Evolutionary conservation across 2,888 invertebrate species (phyloP).

Genomic region (Microplitis deprimator): DNA sequence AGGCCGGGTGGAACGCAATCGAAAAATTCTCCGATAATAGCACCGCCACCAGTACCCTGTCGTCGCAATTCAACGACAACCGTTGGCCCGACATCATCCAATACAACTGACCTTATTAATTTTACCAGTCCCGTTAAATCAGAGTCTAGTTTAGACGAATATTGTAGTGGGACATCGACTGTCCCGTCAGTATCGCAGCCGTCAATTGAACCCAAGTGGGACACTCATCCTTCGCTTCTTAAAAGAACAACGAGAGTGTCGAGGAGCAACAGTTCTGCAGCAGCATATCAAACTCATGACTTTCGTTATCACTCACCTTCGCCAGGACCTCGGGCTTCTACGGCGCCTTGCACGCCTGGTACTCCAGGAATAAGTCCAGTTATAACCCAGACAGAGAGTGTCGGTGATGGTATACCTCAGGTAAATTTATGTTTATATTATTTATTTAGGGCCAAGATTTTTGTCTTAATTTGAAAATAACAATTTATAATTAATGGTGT

Average conservation of each 20-base stretch:
- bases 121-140: slow-evolving; percentile 69
- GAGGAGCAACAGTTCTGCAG: slow-evolving; percentile 67
- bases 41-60: slow-evolving; percentile 70
- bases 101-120: slow-evolving; percentile 66
- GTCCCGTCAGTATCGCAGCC: slow-evolving; percentile 63
- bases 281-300: slow-evolving; percentile 65
- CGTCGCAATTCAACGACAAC: slow-evolving; percentile 67
- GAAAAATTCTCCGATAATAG: slow-evolving; percentile 70
- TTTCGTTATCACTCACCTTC: slow-evolving; percentile 65
- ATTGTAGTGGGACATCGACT: slow-evolving; percentile 61
- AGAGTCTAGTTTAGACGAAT: slow-evolving; percentile 61
- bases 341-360: slow-evolving; percentile 67
- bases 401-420: slow-evolving; percentile 65
- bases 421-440: slow-evolving; percentile 35
- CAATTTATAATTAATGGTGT: too few relatives aligned
- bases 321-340: slow-evolving; percentile 62
- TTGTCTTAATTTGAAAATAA: too few relatives aligned
- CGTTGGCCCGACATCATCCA: slow-evolving; percentile 56
- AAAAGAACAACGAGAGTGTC: slow-evolving; percentile 64
- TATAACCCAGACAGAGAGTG: slow-evolving; percentile 65
- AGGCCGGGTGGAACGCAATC: slow-evolving; percentile 74
- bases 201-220: slow-evolving; percentile 67
- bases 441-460: not conserved
- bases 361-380: slow-evolving; percentile 68
- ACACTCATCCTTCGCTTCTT: slow-evolving; percentile 65